Evolutionary conservation across 1,140 invertebrate genomes (phyloP), one percentile per base, ranked within the genome.

Genomic region (Magallana gigas): DNA sequence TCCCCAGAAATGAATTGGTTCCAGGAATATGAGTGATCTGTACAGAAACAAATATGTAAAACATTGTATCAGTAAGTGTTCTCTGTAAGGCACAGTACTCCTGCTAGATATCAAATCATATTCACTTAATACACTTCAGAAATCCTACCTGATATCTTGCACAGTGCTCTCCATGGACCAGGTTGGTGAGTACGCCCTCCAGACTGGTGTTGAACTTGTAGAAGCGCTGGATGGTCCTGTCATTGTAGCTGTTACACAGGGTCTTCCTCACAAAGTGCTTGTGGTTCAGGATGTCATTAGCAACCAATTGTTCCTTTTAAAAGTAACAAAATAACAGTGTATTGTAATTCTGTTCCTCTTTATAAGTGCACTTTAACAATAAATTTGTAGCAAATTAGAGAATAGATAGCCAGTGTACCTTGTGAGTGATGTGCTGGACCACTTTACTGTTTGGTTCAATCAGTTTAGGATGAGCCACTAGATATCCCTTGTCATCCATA

Each of bases 401-500:
- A 58, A 14, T 60, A 62, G 58, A 8, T 14, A 58, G 9, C 18
- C 84, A 85, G 88, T 48, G 36, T 48, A 94, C 94, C 93, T 97
- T 96, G 92, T 98, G 97, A 0, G 97, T 98, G 36, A 98, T 96
- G 92, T 98, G 97, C 92, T 97, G 97, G 84, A 96, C 94, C 60
- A 93, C 94, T 88, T 93, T 91, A 94, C 87, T 96, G 95, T 91
- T 96, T 0, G 97, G 96, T 92, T 97, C 96, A 91, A 98, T 95
- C 85, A 98, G 94, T 57, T 96, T 96, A 8, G 97, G 98, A 95
- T 99, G 98, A 2, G 97, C 97, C 57, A 99, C 96, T 59, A 99
- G 94, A 94, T 98, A 98, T 0, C 98, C 98, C 90, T 96, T 96
- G 92, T 98, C 97, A 94, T 99, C 98, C 96, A 98, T 97, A 14